Evolutionary conservation across 2,888 invertebrate species (phyloP), one percentile per base, ranked within the genome.

Genomic region (Monopis laevigella): DNA sequence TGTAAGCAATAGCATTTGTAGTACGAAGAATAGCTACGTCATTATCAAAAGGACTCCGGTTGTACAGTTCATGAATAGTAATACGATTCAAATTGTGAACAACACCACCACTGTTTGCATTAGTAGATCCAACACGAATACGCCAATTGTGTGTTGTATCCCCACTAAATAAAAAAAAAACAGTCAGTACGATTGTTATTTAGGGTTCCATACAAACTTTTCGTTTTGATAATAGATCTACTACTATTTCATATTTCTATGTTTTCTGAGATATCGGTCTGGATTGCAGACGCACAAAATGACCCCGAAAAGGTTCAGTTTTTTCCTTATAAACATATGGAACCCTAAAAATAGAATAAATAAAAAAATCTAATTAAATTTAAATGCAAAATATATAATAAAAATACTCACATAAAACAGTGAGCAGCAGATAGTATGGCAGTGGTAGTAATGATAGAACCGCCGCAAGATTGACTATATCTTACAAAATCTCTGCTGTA

Each of bases 371-470:
- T n/a, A n/a, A n/a, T n/a, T n/a, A n/a, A n/a, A n/a, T n/a, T n/a
- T n/a, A n/a, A n/a, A n/a, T n/a, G n/a, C n/a, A n/a, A n/a, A n/a
- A n/a, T n/a, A n/a, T n/a, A n/a, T n/a, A n/a, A n/a, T n/a, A n/a
- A n/a, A n/a, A n/a, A n/a, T 4, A 36, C 36, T 36, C 18, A 40
- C 40, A 36, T 8, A 1, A 46, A 38, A 42, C 63, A 63, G 42
- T 59, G 59, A 24, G 58, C 60, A 2, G 59, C 56, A 2, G 60
- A 49, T 2, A 62, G 47, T 3, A 60, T 42, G 29, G 54, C 35
- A 10, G 52, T 50, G 17, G 41, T 51, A 35, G 55, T 63, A 12
- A 63, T 39, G 11, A 63, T 50, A 13, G 52, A 43, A 3, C 59
- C 59, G 7, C 55, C 59, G 34, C 62, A 61, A 0, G 47, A 17